Conservation (phyloP, 2,797 vertebrate species). For the Propithecus deckenii region DNA sequence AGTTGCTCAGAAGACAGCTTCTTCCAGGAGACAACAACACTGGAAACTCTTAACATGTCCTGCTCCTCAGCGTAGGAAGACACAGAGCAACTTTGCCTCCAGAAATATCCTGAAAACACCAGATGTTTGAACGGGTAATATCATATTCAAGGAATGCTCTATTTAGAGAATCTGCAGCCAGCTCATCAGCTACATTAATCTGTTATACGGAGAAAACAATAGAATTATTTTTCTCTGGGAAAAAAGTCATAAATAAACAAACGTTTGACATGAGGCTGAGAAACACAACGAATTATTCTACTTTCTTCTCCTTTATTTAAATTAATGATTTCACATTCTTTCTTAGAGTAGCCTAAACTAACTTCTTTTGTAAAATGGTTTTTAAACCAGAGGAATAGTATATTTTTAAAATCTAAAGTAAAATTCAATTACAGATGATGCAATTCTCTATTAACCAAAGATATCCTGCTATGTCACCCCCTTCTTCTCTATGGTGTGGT, state of each 20-base stretch:
- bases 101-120: conserved; percentile 74
- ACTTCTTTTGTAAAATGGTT: not conserved
- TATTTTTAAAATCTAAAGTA: conserved; percentile 41
- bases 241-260: conserved; percentile 16
- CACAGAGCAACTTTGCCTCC: conserved; percentile 56
- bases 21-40: conserved; percentile 1
- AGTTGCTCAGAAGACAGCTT: conserved; percentile 39
- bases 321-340: not conserved
- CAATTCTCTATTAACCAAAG: not conserved
- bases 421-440: not conserved
- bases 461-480: not conserved
- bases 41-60: not conserved
- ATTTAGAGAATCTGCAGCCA: conserved; percentile 64
- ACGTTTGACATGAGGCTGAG: not conserved
- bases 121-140: conserved; percentile 73
- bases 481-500: not conserved
- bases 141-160: conserved; percentile 62
- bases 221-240: not conserved
- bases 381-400: not conserved
- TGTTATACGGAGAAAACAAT: conserved; percentile 59
- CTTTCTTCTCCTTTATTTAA: not conserved
- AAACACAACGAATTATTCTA: not conserved
- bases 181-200: conserved; percentile 60
- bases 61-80: conserved; percentile 40
- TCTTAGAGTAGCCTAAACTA: not conserved